Evolutionary conservation across 2,113 vertebrate species (phyloP), one percentile per base, ranked within the genome.

Genomic region (Nothoprocta perdicaria): DNA sequence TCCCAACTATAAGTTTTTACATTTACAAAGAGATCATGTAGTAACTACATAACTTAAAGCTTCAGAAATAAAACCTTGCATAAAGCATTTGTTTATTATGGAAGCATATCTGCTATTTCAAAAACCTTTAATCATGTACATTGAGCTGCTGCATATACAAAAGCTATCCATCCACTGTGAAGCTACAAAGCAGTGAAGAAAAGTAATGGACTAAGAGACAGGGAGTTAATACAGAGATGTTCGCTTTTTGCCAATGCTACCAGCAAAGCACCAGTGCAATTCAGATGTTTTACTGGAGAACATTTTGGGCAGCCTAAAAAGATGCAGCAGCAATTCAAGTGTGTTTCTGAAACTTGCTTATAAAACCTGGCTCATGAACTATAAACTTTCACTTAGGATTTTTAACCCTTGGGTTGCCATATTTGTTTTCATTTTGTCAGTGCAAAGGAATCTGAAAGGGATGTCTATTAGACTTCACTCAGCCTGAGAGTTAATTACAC

Each of bases 401-500:
- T 93, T 97, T 96, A 96, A 97, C 93, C 60, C 94, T 52, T 94
- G 14, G 21, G 13, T 29, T 95, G 19, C 89, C 46, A 3, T 10
- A 3, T 7, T 89, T 84, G 26, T 83, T 94, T 93, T 89, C 45
- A 46, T 78, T 87, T 91, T 86, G 48, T 77, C 62, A 75, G 94
- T 86, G 55, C 57, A 86, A 88, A 95, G 58, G 80, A 94, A 93
- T 87, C 38, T 46, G 48, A 77, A 7, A 61, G 43, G 94, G 66
- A 80, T 77, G 69, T 79, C 66, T 91, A 10, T 84, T 92, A 93
- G 61, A 89, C 52, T 94, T 95, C 82, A 63, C 83, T 95, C 90
- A 80, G 88, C 89, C 95, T 12, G 38, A 82, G 92, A 88, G 86
- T 96, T 97, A 97, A 97, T 96, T 92, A 95, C 38, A 96, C 92